Conservation (phyloP, 1,140 invertebrate species). For the Pseudomyrmex flavicornis region DNA sequence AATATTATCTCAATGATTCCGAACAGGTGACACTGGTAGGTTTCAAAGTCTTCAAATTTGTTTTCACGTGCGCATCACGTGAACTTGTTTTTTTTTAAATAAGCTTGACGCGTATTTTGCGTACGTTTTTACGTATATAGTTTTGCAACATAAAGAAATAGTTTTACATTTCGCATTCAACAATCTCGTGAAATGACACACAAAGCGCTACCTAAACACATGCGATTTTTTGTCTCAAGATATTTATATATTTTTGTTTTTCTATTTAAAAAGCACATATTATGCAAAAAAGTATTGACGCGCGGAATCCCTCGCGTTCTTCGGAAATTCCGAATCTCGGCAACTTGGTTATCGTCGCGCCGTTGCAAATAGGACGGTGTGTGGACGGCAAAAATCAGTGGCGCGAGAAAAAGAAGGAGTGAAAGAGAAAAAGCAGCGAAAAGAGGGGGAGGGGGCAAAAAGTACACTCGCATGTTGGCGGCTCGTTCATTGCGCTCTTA, state of each 20-base stretch:
- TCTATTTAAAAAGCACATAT: neutral
- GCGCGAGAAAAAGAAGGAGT: neutral
- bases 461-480: conserved; percentile 51
- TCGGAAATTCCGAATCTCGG: conserved; percentile 22
- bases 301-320: neutral
- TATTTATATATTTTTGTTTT: neutral
- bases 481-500: conserved; percentile 58
- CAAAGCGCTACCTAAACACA: too few species aligned
- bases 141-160: too few species aligned
- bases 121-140: too few species aligned
- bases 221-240: neutral
- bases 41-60: neutral
- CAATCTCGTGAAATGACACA: too few species aligned
- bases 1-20: too few species aligned
- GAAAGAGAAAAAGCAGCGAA: neutral
- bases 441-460: conserved; percentile 7
- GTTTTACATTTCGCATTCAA: too few species aligned
- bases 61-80: neutral
- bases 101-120: neutral
- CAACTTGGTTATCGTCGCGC: conserved; percentile 14
- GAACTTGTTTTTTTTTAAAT: neutral
- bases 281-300: neutral
- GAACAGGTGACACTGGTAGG: conserved; percentile 1
- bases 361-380: conserved; percentile 39
- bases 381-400: neutral